Base-by-base conservation (phyloP, 2,113 vertebrate species). In the Eidolon helvum region DNA sequence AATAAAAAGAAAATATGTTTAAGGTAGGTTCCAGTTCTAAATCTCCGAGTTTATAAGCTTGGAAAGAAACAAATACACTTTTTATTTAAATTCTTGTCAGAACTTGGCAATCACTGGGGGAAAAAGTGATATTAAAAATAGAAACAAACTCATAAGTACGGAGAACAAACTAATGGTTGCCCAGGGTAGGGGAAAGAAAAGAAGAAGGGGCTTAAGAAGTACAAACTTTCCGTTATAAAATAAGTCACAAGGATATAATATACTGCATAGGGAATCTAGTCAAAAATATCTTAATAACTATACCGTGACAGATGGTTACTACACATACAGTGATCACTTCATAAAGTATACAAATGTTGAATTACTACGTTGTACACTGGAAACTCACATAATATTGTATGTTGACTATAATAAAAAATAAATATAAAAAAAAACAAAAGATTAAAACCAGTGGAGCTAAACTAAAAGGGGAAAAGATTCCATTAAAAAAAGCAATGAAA, bases 121-220 rank as follows among this genome's bases (percentile, higher is more conserved):
- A 35, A 48, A 94, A 95, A 93, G 48, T 63, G 78, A 69, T 68
- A 68, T 65, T 94, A 88, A 91, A 96, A 96, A 91, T 7, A 83
- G 79, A 63, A 63, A 82, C 35, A 43, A 61, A 22, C 57, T 83
- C 79, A 83, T 7, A 63, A 28, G 59, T 63, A 63, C 10, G 8
- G 28, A 63, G 57, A 83, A 63, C 79, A 82, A 61, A 82, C 79
- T 33, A 26, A 82, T 43, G 35, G 26, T 21, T 61, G 79, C 79
- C 35, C 28, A 43, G 38, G 57, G 38, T 26, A 18, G 35, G 53
- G 35, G 19, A 28, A 4, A 61, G 59, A 61, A 21, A 57, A 28
- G 57, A 16, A 35, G 55, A 28, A 82, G 28, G 57, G 16, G 38
- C 43, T 22, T 33, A 63, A 45, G 57, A 22, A 83, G 79, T 63